Base-by-base conservation (phyloP, 2,797 vertebrate genomes). In the Bradypodion pumilum region DNA sequence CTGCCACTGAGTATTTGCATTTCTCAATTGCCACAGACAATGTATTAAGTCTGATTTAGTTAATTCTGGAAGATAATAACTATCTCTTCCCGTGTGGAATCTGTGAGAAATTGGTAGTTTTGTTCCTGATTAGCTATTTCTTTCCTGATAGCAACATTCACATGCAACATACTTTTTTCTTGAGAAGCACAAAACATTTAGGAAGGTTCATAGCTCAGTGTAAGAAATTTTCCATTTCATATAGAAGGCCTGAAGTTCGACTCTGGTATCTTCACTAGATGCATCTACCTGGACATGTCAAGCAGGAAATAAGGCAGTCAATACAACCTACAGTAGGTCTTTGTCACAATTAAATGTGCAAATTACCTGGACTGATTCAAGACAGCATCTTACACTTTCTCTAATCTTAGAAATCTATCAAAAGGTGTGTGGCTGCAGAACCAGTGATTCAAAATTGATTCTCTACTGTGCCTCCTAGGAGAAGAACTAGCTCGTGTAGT, bases 11-110 rank as follows among this genome's bases (percentile, higher is more conserved):
- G 40, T 52, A 77, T 76, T 76, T 83, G 63, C 74, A 44, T 68
- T 44, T 83, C 74, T 46, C 74, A 77, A 32, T 75, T 69, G 44
- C 37, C 49, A 56, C n/a, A 59, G 81, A 76, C 66, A 75, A 59
- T n/a, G 52, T 60, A 76, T 77, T 69, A 77, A 68, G 56, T 69
- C 82, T 83, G 74, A 83, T 83, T 66, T 59, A 83, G 62, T 75
- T 83, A 76, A 83, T 77, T 77, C 73, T 40, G 8, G 65, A 83
- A 77, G 74, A 59, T 76, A 76, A 77, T 63, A 83, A 60, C 63
- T 76, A 68, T 83, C 74, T 62, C 49, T 66, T 25, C 63, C n/a
- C 81, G 83, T 23, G 63, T 74, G 19, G 74, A 77, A 42, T 49
- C 37, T 77, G 21, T 74, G 44, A 82, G 60, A 65, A 74, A 74